Percentiles rank a stretch among this genome's conserved stretches.
These are phyloP conservation scores for Scaptodrosophila lebanonensis DNA, from an alignment of 1,140 invertebrate genomes.

Conservation along the genomic window DNA sequence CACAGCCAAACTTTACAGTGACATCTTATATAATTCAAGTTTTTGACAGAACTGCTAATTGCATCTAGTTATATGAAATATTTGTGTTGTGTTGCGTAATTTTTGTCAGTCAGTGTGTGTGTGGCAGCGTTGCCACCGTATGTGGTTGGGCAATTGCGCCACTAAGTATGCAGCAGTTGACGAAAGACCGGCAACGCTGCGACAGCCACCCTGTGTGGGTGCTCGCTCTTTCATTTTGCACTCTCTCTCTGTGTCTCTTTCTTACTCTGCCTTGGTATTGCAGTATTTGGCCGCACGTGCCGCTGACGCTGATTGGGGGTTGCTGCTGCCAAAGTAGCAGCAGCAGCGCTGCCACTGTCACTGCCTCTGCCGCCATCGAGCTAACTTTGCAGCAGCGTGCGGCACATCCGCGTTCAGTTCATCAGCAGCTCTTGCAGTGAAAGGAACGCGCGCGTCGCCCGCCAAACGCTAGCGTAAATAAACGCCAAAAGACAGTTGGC, in stretches of 20 bases:
- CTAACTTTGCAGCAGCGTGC: conserved; percentile 47
- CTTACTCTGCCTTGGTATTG: conserved; percentile 1
- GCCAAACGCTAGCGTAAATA: conserved; percentile 21
- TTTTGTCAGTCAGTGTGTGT: no score
- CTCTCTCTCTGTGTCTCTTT: conserved; percentile 1
- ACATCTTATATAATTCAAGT: no score
- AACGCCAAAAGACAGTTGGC: conserved; percentile 17
- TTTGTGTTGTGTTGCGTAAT: no score
- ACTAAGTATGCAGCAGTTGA: no score
- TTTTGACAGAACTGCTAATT: no score
- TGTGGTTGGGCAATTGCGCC: no score
- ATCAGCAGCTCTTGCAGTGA: conserved; percentile 62
- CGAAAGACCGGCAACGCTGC: no score
- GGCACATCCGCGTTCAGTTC: conserved; percentile 46
- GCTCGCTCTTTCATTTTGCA: conserved; percentile 6
- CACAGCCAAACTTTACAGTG: no score
- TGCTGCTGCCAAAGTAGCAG: conserved; percentile 5
- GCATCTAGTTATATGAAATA: no score
- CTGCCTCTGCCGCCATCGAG: conserved; percentile 15
- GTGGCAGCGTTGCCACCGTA: no score
- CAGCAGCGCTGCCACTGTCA: no score
- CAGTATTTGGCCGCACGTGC: conserved; percentile 46
- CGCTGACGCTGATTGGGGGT: conserved; percentile 14
- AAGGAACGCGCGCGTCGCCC: conserved; percentile 47
- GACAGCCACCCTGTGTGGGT: no score